A percentile compares a stretch with the other conserved stretches of the same genome.
phyloP scores from a whole-genome alignment of 2,113 vertebrate genomes.

The Microtus montanus region DNA sequence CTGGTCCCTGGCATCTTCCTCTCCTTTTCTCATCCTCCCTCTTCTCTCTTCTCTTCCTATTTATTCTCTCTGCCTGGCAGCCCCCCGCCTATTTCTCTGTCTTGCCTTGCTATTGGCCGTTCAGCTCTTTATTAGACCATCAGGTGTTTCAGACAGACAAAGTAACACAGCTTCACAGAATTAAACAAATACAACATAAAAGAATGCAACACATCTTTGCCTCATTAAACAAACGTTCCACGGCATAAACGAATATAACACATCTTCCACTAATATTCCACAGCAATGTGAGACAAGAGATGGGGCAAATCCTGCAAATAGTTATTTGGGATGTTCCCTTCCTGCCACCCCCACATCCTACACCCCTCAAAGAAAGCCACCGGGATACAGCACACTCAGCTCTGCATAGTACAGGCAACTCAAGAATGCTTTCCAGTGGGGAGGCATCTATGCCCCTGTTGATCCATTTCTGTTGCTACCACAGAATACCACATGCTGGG shows the following conservation, averaged over 20 bases:
- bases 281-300: neutral
- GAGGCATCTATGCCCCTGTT: too few relatives aligned
- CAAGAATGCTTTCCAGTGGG: neutral
- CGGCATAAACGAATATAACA: neutral
- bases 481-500: neutral
- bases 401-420: accelerated
- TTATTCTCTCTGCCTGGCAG: too few relatives aligned
- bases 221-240: neutral
- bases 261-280: neutral
- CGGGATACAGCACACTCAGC: neutral
- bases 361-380: neutral
- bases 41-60: too few relatives aligned
- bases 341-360: too few relatives aligned
- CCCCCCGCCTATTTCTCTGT: too few relatives aligned
- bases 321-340: neutral
- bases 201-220: neutral
- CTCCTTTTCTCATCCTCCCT: neutral
- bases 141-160: neutral
- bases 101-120: neutral
- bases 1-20: neutral
- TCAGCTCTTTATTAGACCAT: neutral
- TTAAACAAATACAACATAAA: neutral
- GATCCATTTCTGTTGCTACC: neutral
- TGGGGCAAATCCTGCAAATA: neutral
- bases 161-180: neutral